Base-by-base conservation (phyloP, 1,140 invertebrate genomes). In the Euborellia annulipes region DNA sequence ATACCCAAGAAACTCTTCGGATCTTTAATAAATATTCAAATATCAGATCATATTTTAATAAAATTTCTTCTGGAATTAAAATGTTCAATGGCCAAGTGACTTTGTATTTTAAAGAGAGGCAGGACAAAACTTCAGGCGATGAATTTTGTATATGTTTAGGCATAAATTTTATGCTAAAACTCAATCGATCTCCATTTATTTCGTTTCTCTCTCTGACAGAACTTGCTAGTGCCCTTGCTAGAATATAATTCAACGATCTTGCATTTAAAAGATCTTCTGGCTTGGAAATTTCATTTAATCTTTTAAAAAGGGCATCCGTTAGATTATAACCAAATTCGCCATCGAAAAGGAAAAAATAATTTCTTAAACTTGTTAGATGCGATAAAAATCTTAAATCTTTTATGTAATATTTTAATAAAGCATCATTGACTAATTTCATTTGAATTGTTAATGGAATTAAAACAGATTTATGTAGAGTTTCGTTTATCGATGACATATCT, bases 41-140 rank as follows among this genome's bases (percentile, higher is more conserved):
- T 0, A 85, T 75, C 54, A 7, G 11, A 20, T 45, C n/a, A 22
- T 42, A 47, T 52, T 80, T 71, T 8, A 67, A 54, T 44, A 84
- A 63, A 0, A 75, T 68, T 45, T 79, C 75, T 0, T 71, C 70
- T 3, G 79, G 81, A 18, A 85, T 61, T 23, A 86, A 72, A 20
- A 85, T 74, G 57, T 84, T 85, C 1, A 85, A 55, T 0, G 83
- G 82, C 82, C 82, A 86, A 9, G 70, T 62, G 2, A 80, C 68
- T 36, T 72, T 67, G 54, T 82, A 83, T 11, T 73, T 71, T n/a
- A 85, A 57, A 0, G 68, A 72, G 1, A 85, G 58, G 51, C 73
- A 77, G 37, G 73, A 68, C 2, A 84, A 54, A 1, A 74, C 71
- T 50, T 78, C 71, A 1, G 79, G 72, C 22, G 43, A 47, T 11